phyloP scores from a whole-genome alignment of 1,140 invertebrate genomes.

The Monomorium pharaonis region DNA sequence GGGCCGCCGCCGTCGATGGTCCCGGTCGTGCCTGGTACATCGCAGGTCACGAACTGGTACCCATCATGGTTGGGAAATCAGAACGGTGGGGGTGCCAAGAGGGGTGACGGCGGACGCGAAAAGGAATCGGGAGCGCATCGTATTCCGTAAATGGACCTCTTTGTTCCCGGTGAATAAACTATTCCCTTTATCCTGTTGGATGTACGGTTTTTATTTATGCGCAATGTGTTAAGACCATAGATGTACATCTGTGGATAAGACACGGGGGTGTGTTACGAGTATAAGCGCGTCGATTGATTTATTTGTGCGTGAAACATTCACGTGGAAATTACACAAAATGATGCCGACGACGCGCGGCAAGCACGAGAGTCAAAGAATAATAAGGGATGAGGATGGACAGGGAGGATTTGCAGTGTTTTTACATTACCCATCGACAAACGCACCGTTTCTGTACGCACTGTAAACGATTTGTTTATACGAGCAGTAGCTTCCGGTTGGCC shows the following conservation, averaged over 20 bases:
- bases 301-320: slow-evolving; percentile 17
- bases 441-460: slow-evolving; percentile 7
- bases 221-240: not conserved
- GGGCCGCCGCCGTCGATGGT: slow-evolving; percentile 35
- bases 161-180: slow-evolving; percentile 69
- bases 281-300: not conserved
- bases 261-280: not conserved
- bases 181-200: slow-evolving; percentile 9
- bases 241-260: too few relatives aligned
- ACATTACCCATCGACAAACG: slow-evolving; percentile 14
- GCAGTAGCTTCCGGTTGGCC: slow-evolving; percentile 37
- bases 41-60: slow-evolving; percentile 69
- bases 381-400: not conserved
- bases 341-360: not conserved
- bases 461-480: slow-evolving; percentile 60
- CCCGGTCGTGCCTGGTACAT: slow-evolving; percentile 71
- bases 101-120: not conserved
- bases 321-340: slow-evolving; percentile 55
- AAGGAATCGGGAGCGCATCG: slow-evolving; percentile 22
- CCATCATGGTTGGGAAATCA: slow-evolving; percentile 39
- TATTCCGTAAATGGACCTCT: slow-evolving; percentile 67
- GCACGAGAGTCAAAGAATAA: slow-evolving; percentile 44
- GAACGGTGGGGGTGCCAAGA: not conserved
- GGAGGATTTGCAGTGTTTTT: not conserved
- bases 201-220: slow-evolving; percentile 52